Evolutionary conservation across 2,888 invertebrate genomes (phyloP), one percentile per base, ranked within the genome.

Genomic region (Cyclophora punctaria): DNA sequence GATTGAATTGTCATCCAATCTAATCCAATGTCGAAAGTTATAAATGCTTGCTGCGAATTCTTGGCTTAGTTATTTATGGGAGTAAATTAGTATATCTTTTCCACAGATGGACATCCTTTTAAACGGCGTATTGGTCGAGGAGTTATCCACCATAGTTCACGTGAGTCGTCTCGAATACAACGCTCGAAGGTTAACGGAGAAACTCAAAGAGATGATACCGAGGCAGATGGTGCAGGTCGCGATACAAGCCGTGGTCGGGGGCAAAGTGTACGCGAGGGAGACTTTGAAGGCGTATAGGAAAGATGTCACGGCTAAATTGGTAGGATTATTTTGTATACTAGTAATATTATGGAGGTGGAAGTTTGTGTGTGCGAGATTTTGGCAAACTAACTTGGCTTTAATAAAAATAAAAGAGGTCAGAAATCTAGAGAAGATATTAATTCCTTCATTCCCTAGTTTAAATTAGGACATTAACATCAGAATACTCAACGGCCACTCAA

Each of bases 291-390:
- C 98, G 0, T 95, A 92, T 63, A 91, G 95, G 63, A 98, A 98
- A 84, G 97, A 98, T 86, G 98, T 98, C 1, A 94, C 96, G 1
- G 95, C 96, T 1, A 98, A 98, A 91, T 87, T 97, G 89, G 97
- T 97, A 89, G 20, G 90, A 91, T 78, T 5, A 42, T 33, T 7
- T 49, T 35, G 2, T 46, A 7, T 34, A 6, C 7, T 7, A 35
- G 20, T 20, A 1, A 20, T 20, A 20, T 20, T 20, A 20, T 20
- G 20, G 20, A 20, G 20, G 20, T 20, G 20, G 2, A 20, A 20
- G 20, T 20, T 20, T 20, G 20, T 20, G 20, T 20, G 20, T 20
- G 20, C 20, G 20, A 20, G 20, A 20, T 20, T 20, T 20, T 20
- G 20, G 20, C 20, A 20, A 20, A 20, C 20, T 20, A 20, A 20